Base-by-base conservation (phyloP, 1,140 invertebrate species). In the Dufourea novaeangliae region DNA sequence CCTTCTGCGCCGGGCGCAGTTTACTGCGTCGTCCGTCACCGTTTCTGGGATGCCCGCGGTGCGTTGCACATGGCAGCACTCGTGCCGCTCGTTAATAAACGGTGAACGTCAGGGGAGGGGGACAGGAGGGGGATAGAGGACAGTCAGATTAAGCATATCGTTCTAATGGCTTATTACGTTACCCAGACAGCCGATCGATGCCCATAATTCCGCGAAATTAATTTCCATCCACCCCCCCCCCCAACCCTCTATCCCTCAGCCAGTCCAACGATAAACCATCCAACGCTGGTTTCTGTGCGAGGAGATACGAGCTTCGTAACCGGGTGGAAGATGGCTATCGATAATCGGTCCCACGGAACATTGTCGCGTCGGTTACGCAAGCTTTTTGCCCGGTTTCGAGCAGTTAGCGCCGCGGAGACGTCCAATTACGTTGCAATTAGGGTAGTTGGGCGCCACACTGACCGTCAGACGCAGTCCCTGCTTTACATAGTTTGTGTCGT, bases 161-260 rank as follows among this genome's bases (percentile, higher is more conserved):
- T 84, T 86, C 78, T 80, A 83, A 83, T 80, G 57, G 84, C 61
- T 79, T 79, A 86, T 87, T 86, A 82, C 76, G 69, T 76, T 79
- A 61, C 71, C 57, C 22, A 50, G 25, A 52, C 74, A 61, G 41
- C 29, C 66, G 73, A 80, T 84, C 68, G 64, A 62, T 80, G 44
- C n/a, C 50, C 63, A 44, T 68, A 73, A 83, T 71, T 78, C 61
- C 29, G 64, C 66, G 44, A 78, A 80, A 87, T 86, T 82, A 82
- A 84, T 86, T 85, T 72, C 59, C 52, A 8, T n/a, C 46, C 17
- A 20, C 50, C 10, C 34, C 6, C 29, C n/a, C 50, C 32, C 39
- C 14, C 34, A 20, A 14, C 1, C 17, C 41, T 17, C 14, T 46
- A 20, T 20, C 17, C 12, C 32, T 29, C 14, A 27, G 63, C 61